phyloP scores from a whole-genome alignment of 2,888 invertebrate genomes.

The Apamea crenata region DNA sequence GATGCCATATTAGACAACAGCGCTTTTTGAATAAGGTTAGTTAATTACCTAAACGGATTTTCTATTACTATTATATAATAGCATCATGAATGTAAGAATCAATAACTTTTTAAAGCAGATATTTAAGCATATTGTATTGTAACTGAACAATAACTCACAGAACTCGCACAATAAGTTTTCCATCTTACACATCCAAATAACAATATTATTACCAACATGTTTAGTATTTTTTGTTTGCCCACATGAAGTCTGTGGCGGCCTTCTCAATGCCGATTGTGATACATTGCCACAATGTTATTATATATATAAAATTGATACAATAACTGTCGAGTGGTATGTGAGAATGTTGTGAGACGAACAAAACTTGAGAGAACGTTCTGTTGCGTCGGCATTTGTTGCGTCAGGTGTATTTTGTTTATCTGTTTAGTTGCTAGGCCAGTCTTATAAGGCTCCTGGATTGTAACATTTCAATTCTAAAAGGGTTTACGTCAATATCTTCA shows the following conservation, averaged over 20 bases:
- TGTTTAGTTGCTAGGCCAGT: not conserved
- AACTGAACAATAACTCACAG: not conserved
- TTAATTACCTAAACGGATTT: too few species aligned
- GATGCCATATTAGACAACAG: not conserved
- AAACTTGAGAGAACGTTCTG: not conserved
- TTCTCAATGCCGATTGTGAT: constrained; percentile 46
- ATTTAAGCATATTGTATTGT: too few species aligned
- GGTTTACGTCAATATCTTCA: not conserved
- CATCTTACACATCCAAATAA: constrained; percentile 11
- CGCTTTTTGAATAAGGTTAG: not conserved
- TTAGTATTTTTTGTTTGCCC: constrained; percentile 36
- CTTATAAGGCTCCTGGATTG: not conserved
- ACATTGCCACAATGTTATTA: constrained; percentile 27
- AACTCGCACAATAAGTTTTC: constrained; percentile 8
- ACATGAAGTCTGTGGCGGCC: constrained; percentile 18
- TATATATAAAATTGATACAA: constrained; percentile 27
- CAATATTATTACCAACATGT: constrained; percentile 7
- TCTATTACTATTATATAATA: not conserved
- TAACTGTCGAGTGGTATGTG: constrained; percentile 9
- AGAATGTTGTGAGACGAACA: constrained; percentile 13
- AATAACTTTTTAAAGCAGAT: not conserved
- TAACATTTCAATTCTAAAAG: not conserved
- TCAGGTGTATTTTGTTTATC: not conserved
- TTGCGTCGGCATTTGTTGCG: constrained; percentile 6
- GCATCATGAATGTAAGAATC: not conserved